These are phyloP conservation scores for Columba livia DNA, from an alignment of 2,113 vertebrate genomes.

Conservation along the genomic window DNA sequence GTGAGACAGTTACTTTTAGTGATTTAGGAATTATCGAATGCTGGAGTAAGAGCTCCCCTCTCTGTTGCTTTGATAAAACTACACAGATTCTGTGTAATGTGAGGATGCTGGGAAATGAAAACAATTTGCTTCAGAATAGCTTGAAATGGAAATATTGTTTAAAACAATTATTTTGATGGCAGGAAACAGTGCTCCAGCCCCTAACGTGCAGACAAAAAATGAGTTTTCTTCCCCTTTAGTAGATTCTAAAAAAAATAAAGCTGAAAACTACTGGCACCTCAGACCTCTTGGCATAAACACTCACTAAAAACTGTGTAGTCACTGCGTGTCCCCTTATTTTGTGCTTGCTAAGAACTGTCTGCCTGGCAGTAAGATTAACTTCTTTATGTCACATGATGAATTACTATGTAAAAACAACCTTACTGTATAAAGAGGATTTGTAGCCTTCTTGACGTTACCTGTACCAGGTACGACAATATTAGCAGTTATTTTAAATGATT, in stretches of 20 bases:
- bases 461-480: fast-evolving
- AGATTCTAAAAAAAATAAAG: background rate
- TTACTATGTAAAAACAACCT: background rate
- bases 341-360: background rate
- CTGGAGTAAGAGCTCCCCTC: slow-evolving; percentile 97
- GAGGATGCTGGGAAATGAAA: slow-evolving; percentile 32
- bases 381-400: background rate
- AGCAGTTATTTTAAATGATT: background rate
- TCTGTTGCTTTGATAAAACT: slow-evolving; percentile 82
- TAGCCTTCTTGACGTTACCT: background rate
- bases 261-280: background rate
- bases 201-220: background rate
- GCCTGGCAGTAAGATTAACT: background rate
- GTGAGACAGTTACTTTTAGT: slow-evolving; percentile 57
- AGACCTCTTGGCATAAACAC: background rate
- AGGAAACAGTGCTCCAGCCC: background rate
- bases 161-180: background rate
- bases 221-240: background rate
- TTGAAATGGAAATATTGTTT: background rate
- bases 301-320: background rate
- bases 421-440: background rate
- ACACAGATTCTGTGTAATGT: slow-evolving; percentile 21
- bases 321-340: background rate
- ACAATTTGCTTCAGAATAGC: background rate
- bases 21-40: slow-evolving; percentile 29